Base-by-base conservation (phyloP, 2,888 invertebrate genomes). In the Gryllus longicercus region DNA sequence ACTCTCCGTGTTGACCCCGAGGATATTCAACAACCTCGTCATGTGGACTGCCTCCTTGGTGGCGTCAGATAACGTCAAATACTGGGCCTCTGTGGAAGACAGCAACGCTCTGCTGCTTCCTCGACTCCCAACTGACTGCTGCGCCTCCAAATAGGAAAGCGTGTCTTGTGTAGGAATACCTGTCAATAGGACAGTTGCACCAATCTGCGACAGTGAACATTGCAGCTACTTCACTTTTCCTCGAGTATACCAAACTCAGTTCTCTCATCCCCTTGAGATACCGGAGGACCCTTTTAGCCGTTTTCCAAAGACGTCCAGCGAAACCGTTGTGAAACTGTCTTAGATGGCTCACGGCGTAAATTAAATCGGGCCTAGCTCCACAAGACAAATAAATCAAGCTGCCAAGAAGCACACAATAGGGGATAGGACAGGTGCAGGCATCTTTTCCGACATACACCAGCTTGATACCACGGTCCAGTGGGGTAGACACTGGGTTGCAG, bases 191-290 rank as follows among this genome's bases (percentile, higher is more conserved):
- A 51, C 83, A 83, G 23, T 81, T 83, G 3, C 83, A 85, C 83
- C 83, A 84, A 78, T 85, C 86, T 0, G 85, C 83, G 82, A 86
- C 86, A 8, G 82, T 82, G 77, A 81, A 86, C 14, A 84, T 84
- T 16, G 18, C 14, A 11, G 85, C 18, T 2, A 80, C 74, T 2
- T 80, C 79, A 4, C 23, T 21, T n/a, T n/a, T n/a, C n/a, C n/a
- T 4, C 74, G 76, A 78, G 80, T 82, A 86, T 0, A 63, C 23
- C 11, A 86, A 79, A 50, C 84, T 84, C 11, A 83, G 50, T 75
- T 84, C 78, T 10, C 78, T 78, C 5, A 84, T 85, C 25, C 82
- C 83, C 78, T 83, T 83, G 18, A 85, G 76, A 78, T 86, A 86
- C 3, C 84, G 81, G 3, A 86, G 79, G 0, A 86, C 83, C 4